Evolutionary conservation across 30 jellyfish, hydroid and myxozoan genomes (phyloP), one percentile per base, ranked within the genome.

Genomic region (Aurelia aurita): DNA sequence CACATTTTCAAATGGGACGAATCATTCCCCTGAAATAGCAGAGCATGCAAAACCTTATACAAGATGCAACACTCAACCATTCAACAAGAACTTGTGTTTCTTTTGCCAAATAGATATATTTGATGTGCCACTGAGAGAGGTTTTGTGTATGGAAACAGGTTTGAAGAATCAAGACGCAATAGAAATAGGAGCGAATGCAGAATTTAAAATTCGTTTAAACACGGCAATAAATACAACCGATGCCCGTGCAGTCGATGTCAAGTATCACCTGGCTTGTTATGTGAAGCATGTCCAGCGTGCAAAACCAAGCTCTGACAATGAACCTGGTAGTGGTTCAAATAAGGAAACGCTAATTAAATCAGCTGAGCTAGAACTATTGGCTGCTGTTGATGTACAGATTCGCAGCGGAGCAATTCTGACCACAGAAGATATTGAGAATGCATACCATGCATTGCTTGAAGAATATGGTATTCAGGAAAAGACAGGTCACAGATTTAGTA

Each of bases 381-480:
- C 63, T 1, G 63, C 63, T 6, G 63, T 53, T 53, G 63, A 53
- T 53, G 63, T 53, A 53, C 63, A 53, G 7, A 53, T 53, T 53
- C 63, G 63, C 63, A 53, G 63, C 7, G 63, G 63, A 53, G 63
- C 63, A 1, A 53, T 53, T 53, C 63, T 53, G 63, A 53, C 63
- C 63, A 53, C 63, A 53, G 63, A 53, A 53, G 23, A 53, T 20
- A 53, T 53, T 6, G 63, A 53, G 7, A 20, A 53, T 53, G 63
- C 63, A 53, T 53, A 53, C 63, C 63, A 53, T 53, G 63, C 63
- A 53, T 53, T 53, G 63, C 63, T 53, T 53, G 63, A 53, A 53
- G 63, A 53, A 6, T 53, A 53, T 53, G 23, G 63, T 6, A 53
- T 53, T 13, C 63, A 53, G 63, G 63, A 53, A 53, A 53, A 53